Evolutionary conservation across 2,888 invertebrate species (phyloP).

Genomic region (Proisotoma minuta): DNA sequence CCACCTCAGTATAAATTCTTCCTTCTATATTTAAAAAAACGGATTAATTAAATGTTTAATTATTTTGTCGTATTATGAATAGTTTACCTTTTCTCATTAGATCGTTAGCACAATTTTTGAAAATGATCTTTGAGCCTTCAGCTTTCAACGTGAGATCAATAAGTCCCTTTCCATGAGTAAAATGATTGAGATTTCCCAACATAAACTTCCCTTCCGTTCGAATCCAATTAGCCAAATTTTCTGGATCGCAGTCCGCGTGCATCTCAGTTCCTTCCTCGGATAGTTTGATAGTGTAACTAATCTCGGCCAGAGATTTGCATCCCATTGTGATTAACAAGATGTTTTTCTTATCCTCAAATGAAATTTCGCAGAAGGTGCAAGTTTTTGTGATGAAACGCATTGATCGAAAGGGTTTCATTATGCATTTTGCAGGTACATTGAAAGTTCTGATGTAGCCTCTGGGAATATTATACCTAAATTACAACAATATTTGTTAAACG

Average conservation of each 20-base stretch:
- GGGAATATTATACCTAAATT: no score
- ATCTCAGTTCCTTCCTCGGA: constrained; percentile 18
- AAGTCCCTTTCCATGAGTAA: constrained; percentile 34
- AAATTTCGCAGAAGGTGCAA: constrained; percentile 30
- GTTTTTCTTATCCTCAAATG: constrained; percentile 21
- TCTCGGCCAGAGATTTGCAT: constrained; percentile 27
- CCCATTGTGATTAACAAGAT: constrained; percentile 24
- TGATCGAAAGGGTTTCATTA: constrained; percentile 42
- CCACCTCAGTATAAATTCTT: constrained; percentile 41
- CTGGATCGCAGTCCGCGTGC: constrained; percentile 28
- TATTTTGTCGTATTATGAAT: no score
- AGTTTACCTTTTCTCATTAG: constrained; percentile 35
- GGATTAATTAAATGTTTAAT: constrained; percentile 3
- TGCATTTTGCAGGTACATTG: constrained; percentile 33
- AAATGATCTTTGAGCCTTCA: constrained; percentile 18
- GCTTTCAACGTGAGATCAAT: constrained; percentile 37
- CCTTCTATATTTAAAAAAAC: constrained; percentile 33
- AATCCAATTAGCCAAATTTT: constrained; percentile 23
- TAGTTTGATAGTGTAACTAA: constrained; percentile 27
- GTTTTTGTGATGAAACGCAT: constrained; percentile 32
- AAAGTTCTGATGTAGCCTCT: constrained; percentile 10
- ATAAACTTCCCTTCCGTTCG: constrained; percentile 36
- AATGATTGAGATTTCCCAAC: constrained; percentile 32
- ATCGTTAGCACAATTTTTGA: constrained; percentile 39
- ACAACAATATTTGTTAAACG: no score